phyloP scores from a whole-genome alignment of 2,888 invertebrate genomes.

The Thalpophila matura region DNA sequence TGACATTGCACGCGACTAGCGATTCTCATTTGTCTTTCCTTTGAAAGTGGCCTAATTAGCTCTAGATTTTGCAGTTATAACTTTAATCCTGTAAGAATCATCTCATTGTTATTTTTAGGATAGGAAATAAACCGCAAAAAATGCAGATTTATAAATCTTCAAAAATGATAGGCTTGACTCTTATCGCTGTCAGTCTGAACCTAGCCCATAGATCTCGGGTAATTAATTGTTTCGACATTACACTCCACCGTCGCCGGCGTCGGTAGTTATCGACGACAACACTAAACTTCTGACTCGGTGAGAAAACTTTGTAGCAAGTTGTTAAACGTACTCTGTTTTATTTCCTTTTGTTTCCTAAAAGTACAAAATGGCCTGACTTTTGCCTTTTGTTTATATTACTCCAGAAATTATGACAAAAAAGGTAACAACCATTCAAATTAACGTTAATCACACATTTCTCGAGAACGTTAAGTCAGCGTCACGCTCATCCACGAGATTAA shows the following conservation, averaged over 20 bases:
- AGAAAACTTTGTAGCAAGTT: slow-evolving; percentile 72
- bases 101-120: neutral
- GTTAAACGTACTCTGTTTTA: slow-evolving; percentile 68
- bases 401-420: slow-evolving; percentile 73
- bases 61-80: neutral
- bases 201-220: slow-evolving; percentile 63
- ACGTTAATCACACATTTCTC: slow-evolving; percentile 89
- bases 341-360: slow-evolving; percentile 66
- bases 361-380: slow-evolving; percentile 41
- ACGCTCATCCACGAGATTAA: slow-evolving; percentile 88
- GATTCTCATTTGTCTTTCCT: slow-evolving; percentile 19
- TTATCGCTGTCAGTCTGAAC: slow-evolving; percentile 36
- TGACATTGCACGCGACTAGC: slow-evolving; percentile 51
- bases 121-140: too few relatives aligned
- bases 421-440: slow-evolving; percentile 85
- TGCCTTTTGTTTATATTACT: slow-evolving; percentile 70
- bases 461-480: slow-evolving; percentile 83
- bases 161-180: neutral
- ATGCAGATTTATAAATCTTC: neutral
- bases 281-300: slow-evolving; percentile 65
- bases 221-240: slow-evolving; percentile 81
- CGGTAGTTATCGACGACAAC: slow-evolving; percentile 78
- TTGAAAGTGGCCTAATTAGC: neutral
- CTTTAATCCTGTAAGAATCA: neutral
- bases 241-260: slow-evolving; percentile 73